Evolutionary conservation across 2,113 vertebrate species (phyloP).

Genomic region (Melanostigma gelatinosum): DNA sequence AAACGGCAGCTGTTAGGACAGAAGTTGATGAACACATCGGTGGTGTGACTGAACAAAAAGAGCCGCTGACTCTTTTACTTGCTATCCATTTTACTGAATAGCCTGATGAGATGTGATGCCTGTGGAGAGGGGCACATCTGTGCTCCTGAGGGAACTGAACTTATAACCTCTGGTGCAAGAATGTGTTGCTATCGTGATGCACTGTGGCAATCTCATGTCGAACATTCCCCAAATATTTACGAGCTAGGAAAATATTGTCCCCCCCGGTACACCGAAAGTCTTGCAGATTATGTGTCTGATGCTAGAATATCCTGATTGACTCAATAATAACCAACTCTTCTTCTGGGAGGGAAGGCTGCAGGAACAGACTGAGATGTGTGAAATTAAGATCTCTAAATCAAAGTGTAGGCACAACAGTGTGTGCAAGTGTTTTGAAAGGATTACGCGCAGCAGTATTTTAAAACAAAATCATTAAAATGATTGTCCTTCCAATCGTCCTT

Average conservation of each 20-base stretch:
- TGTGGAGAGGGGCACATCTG: conserved; percentile 52
- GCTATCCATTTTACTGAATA: not conserved
- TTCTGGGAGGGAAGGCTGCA: not conserved
- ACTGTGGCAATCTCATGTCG: conserved; percentile 37
- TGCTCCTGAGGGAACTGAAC: conserved; percentile 55
- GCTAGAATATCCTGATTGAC: not conserved
- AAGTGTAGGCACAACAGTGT: not conserved
- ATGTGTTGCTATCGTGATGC: conserved; percentile 44
- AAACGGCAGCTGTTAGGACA: conserved; percentile 37
- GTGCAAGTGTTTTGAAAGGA: not conserved
- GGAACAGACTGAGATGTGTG: not conserved
- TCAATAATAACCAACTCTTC: not conserved
- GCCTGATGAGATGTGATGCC: conserved; percentile 20
- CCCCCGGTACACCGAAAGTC: not conserved
- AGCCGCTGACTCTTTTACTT: not conserved
- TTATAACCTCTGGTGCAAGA: conserved; percentile 55
- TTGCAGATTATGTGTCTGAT: not conserved
- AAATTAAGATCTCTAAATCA: not conserved
- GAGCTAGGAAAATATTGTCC: not conserved
- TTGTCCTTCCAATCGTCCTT: not conserved
- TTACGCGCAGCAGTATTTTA: not conserved
- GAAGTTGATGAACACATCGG: not conserved
- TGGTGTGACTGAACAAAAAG: not conserved
- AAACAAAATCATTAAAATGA: not conserved
- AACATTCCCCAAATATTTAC: conserved; percentile 56